phyloP scores from a whole-genome alignment of 2,888 invertebrate species.

The Aproaerema taeniolella region DNA sequence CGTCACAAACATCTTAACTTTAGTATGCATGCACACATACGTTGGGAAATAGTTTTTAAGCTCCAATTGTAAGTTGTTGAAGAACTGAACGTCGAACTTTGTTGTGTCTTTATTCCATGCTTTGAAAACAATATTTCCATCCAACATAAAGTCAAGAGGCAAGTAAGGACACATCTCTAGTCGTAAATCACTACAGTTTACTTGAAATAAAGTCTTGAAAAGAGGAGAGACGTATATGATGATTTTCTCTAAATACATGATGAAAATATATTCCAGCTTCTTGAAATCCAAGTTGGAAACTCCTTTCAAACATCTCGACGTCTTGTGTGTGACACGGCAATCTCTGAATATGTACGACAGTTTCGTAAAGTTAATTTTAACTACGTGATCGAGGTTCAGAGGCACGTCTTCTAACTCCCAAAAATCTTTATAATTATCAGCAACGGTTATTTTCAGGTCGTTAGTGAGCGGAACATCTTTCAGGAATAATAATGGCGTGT shows the following conservation, averaged over 20 bases:
- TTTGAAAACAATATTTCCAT: constrained; percentile 38
- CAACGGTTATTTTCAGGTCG: constrained; percentile 33
- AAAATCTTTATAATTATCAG: constrained; percentile 33
- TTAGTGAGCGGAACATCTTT: constrained; percentile 25
- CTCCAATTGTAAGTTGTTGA: constrained; percentile 24
- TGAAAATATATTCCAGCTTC: constrained; percentile 36
- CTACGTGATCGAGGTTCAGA: constrained; percentile 10
- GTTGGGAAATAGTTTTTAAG: constrained; percentile 38
- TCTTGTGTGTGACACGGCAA: constrained; percentile 32
- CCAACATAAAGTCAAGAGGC: constrained; percentile 32
- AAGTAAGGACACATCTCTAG: constrained; percentile 26
- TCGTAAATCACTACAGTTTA: constrained; percentile 28
- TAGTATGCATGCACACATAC: constrained; percentile 34
- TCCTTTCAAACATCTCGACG: constrained; percentile 27
- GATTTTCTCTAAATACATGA: constrained; percentile 38
- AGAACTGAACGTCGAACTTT: constrained; percentile 31
- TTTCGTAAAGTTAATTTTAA: constrained; percentile 22
- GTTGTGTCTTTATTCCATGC: constrained; percentile 35
- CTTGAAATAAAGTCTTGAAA: constrained; percentile 26
- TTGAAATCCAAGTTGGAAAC: constrained; percentile 31
- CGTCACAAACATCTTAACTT: constrained; percentile 26
- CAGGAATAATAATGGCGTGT: constrained; percentile 30
- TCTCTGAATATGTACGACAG: constrained; percentile 30
- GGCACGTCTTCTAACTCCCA: constrained; percentile 23
- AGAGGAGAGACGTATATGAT: constrained; percentile 34